These are phyloP conservation scores for Lagocephalus sceleratus DNA, from an alignment of 2,797 vertebrate species.

Conservation along the genomic window DNA sequence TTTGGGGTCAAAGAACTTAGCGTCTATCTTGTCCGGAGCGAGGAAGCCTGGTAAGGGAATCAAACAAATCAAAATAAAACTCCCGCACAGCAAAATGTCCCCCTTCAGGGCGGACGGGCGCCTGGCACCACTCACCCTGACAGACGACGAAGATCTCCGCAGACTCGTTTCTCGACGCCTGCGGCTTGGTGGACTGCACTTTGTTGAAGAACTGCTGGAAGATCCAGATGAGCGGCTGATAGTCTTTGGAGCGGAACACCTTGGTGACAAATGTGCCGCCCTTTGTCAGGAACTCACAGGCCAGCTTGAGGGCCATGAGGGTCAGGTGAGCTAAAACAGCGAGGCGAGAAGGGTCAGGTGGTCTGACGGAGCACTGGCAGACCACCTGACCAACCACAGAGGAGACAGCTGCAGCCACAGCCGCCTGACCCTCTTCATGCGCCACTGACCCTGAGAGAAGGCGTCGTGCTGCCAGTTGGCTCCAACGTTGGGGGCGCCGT, in stretches of 20 bases:
- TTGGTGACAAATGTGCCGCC: conserved; percentile 95
- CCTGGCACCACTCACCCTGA: conserved; percentile 78
- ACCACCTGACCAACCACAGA: background rate
- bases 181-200: conserved; percentile 94
- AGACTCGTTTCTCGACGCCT: conserved; percentile 93
- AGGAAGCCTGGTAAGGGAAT: conserved; percentile 79
- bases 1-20: conserved; percentile 95
- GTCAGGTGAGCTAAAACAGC: conserved; percentile 86
- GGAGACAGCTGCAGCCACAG: background rate
- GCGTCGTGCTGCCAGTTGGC: conserved; percentile 95
- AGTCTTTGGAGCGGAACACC: conserved; percentile 96
- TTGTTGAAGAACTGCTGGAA: conserved; percentile 96
- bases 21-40: conserved; percentile 94
- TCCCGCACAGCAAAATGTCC: background rate
- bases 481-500: conserved; percentile 94
- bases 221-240: conserved; percentile 95
- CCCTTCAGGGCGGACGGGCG: background rate
- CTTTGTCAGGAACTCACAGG: conserved; percentile 89
- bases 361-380: background rate
- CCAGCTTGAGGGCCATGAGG: conserved; percentile 91
- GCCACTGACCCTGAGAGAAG: conserved; percentile 85
- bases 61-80: background rate
- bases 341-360: background rate
- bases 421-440: background rate
- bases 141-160: conserved; percentile 98